Evolutionary conservation across 2,113 vertebrate species (phyloP).

Genomic region (Dissostichus mawsoni): DNA sequence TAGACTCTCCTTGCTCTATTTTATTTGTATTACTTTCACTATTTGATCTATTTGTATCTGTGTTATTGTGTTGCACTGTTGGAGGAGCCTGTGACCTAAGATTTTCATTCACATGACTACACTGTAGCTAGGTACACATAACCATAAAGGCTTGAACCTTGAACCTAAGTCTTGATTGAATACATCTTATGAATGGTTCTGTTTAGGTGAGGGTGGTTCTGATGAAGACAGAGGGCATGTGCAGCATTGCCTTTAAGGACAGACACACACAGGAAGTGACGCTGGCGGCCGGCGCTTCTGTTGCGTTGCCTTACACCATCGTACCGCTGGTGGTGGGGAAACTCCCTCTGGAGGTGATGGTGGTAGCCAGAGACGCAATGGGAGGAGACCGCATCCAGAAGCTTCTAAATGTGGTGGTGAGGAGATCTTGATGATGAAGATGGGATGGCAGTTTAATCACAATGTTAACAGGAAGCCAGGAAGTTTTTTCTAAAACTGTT

Average conservation of each 20-base stretch:
- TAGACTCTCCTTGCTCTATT: too few species aligned
- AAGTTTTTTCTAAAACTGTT: neutral
- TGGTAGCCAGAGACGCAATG: conserved; percentile 33
- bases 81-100: too few species aligned
- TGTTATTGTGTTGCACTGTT: too few species aligned
- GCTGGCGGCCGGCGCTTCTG: conserved; percentile 65
- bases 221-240: conserved; percentile 81
- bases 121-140: too few species aligned
- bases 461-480: too few species aligned
- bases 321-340: conserved; percentile 80
- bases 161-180: too few species aligned
- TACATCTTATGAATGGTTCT: neutral
- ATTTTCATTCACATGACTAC: too few species aligned
- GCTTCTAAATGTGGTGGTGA: conserved; percentile 81
- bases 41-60: too few species aligned
- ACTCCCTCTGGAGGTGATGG: conserved; percentile 82
- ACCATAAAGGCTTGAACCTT: too few species aligned
- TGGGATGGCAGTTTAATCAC: too few species aligned
- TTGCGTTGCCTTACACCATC: conserved; percentile 78
- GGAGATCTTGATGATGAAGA: conserved; percentile 1
- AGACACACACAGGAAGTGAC: conserved; percentile 73
- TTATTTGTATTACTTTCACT: too few species aligned
- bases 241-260: conserved; percentile 79
- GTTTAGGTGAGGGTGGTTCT: conserved; percentile 83
- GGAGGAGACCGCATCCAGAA: conserved; percentile 81